Evolutionary conservation across 2,797 vertebrate species (phyloP).

Genomic region (Gorsachius magnificus): DNA sequence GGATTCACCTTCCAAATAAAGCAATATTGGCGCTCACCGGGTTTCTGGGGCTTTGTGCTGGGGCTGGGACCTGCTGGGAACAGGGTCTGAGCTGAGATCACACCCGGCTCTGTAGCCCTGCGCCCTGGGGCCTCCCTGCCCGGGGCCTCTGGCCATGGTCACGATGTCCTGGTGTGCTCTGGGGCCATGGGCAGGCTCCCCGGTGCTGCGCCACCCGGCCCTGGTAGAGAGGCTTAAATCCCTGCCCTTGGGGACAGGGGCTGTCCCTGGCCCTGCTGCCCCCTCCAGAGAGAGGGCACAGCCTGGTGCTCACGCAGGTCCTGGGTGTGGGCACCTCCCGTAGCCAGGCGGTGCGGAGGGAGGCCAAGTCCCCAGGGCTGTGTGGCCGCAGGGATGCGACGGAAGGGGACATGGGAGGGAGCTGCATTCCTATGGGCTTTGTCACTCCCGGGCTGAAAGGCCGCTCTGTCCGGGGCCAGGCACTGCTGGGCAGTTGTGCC

Average conservation of each 20-base stretch:
- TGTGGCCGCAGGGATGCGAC: too few species aligned
- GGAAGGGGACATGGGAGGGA: background rate
- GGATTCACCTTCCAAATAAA: constrained; percentile 51
- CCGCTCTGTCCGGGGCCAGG: background rate
- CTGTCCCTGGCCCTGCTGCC: background rate
- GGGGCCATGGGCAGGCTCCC: background rate
- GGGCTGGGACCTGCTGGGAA: background rate
- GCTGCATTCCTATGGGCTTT: background rate
- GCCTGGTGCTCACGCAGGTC: background rate
- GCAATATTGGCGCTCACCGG: background rate
- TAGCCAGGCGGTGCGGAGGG: background rate
- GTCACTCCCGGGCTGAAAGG: background rate
- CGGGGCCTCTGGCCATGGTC: background rate
- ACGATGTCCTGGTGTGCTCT: background rate
- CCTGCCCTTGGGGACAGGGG: background rate
- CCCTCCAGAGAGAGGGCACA: background rate
- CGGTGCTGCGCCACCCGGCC: background rate
- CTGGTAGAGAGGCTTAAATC: background rate
- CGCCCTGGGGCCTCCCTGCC: background rate
- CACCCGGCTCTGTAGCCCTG: background rate
- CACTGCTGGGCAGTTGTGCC: background rate
- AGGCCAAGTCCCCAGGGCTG: background rate
- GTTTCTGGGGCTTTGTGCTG: background rate
- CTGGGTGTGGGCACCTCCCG: background rate
- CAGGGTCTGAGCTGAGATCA: background rate